phyloP scores from a whole-genome alignment of 2,113 vertebrate species.

The Mesitornis unicolor region DNA sequence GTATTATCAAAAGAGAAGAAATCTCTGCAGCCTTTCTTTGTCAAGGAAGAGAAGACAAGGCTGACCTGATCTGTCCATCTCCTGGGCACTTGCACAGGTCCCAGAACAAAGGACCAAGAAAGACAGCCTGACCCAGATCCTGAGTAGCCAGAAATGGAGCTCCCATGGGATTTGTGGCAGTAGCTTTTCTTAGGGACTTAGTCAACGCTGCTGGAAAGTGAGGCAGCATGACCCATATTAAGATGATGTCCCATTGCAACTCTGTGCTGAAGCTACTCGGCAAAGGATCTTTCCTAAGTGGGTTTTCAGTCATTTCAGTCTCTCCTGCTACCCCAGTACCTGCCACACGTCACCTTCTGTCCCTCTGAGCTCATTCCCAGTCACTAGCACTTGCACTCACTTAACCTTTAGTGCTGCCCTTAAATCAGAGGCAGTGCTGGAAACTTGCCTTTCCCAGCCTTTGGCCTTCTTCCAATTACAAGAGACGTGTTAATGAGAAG shows the following conservation, averaged over 20 bases:
- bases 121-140: not conserved
- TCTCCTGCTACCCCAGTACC: not conserved
- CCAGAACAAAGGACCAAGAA: not conserved
- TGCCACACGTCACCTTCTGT: not conserved
- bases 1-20: not conserved
- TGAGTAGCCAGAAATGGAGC: not conserved
- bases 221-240: not conserved
- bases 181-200: slow-evolving; percentile 15
- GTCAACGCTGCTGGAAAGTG: not conserved
- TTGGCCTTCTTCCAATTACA: slow-evolving; percentile 26
- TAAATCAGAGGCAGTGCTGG: slow-evolving; percentile 2
- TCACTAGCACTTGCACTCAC: not conserved
- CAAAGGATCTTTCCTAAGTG: not conserved
- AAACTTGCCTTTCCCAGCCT: slow-evolving; percentile 10
- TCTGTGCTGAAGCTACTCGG: not conserved
- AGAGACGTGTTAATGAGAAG: slow-evolving; percentile 44
- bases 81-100: fast-evolving
- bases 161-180: not conserved
- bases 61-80: not conserved
- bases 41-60: not conserved
- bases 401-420: not conserved
- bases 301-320: not conserved
- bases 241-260: not conserved
- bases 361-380: not conserved
- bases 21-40: not conserved